Base-by-base conservation (phyloP, 2,113 vertebrate species). In the Barnardius zonarius region DNA sequence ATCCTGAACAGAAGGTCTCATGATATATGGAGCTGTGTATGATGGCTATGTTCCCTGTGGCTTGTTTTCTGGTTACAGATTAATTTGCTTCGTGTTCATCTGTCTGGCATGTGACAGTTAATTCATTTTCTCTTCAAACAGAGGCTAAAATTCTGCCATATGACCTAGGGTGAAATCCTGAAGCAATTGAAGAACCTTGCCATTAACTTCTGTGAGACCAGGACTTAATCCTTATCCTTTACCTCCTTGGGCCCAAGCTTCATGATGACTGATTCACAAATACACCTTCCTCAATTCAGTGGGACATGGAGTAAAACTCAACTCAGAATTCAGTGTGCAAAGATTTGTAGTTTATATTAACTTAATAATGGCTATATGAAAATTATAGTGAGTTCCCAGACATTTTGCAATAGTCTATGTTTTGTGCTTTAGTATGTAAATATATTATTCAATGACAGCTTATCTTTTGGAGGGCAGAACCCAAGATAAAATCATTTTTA, bases 61-160 rank as follows among this genome's bases (percentile, higher is more conserved):
- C 76, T 92, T 92, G 70, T 89, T 95, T 95, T 86, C 85, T 96
- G 84, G 70, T 90, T 96, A 44, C 72, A 90, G 86, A 97, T 94
- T 95, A 97, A 93, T 96, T 97, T 96, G 73, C 92, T 93, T 95
- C 95, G 93, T 97, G 93, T 90, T 97, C 95, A 85, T 96, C 90
- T 97, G 93, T 94, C 96, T 97, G 83, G 88, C 72, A 81, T 97
- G 84, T 97, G 96, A 97, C 95, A 97, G 95, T 95, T 96, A 96
- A 97, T 98, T 97, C 90, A 97, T 97, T 97, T 97, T 97, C 64
- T 94, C 62, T 82, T 97, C 92, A 95, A 95, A 96, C 12, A 95
- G 64, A 93, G 90, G 80, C 70, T 94, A 80, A 37, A 92, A 61
- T 92, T 92, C 57, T 97, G 94, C 82, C 76, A 61, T 52, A 59